Percentiles rank a stretch among this genome's conserved stretches.
These are phyloP conservation scores for Bothrops alternatus DNA, from an alignment of 2,797 vertebrate species.

Conservation along the genomic window DNA sequence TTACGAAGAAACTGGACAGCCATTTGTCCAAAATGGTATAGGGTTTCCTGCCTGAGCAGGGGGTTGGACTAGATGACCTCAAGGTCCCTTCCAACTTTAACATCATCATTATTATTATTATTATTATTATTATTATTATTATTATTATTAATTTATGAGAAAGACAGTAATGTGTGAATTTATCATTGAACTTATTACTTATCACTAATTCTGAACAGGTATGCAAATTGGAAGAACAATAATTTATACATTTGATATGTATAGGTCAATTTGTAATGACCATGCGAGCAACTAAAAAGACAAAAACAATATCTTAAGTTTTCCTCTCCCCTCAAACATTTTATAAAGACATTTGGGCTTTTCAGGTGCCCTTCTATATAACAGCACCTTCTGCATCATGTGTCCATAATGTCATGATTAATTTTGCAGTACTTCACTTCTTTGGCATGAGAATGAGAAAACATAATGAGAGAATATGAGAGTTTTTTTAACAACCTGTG, in stretches of 20 bases:
- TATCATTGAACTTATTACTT: not conserved
- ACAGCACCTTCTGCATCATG: slow-evolving; percentile 25
- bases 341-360: slow-evolving; percentile 57
- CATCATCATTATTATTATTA: too few species aligned
- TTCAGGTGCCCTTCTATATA: slow-evolving; percentile 55
- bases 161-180: not conserved
- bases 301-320: slow-evolving; percentile 9
- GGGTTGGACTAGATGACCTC: too few species aligned
- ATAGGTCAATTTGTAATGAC: not conserved
- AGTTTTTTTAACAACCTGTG: slow-evolving; percentile 57
- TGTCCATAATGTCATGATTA: slow-evolving; percentile 58
- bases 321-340: slow-evolving; percentile 46
- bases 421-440: slow-evolving; percentile 58
- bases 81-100: too few species aligned
- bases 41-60: too few species aligned
- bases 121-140: too few species aligned
- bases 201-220: not conserved
- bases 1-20: too few species aligned
- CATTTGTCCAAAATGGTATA: too few species aligned
- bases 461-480: slow-evolving; percentile 53
- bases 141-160: not conserved
- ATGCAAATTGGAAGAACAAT: not conserved
- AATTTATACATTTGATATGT: not conserved
- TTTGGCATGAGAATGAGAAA: slow-evolving; percentile 61
- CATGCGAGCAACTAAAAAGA: not conserved